These are phyloP conservation scores for Macrotrachela quadricornifera DNA, from an alignment of 1,140 invertebrate species.

Conservation along the genomic window DNA sequence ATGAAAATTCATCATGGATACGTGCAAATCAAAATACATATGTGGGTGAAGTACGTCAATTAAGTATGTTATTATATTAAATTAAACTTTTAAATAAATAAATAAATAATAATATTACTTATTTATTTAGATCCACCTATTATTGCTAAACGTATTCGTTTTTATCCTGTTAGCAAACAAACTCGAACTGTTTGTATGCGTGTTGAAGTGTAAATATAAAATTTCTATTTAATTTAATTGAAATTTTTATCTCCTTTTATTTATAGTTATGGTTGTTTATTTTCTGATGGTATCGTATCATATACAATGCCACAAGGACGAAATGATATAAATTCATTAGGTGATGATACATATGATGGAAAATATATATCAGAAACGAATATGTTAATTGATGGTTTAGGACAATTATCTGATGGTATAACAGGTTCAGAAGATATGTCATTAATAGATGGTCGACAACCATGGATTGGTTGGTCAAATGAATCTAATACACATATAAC, in stretches of 20 bases:
- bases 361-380: slow-evolving; percentile 17
- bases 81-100: no score
- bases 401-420: slow-evolving; percentile 62
- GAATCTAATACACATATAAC: slow-evolving; percentile 32
- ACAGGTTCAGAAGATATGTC: slow-evolving; percentile 8
- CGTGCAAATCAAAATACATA: slow-evolving; percentile 22
- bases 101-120: no score
- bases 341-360: slow-evolving; percentile 20
- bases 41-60: slow-evolving; percentile 12
- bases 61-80: no score
- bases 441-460: slow-evolving; percentile 19
- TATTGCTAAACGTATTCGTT: slow-evolving; percentile 21
- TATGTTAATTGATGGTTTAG: slow-evolving; percentile 48
- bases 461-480: slow-evolving; percentile 78
- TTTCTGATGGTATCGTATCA: slow-evolving; percentile 50
- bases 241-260: background rate
- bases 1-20: slow-evolving; percentile 2
- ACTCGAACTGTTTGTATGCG: slow-evolving; percentile 22
- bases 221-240: background rate
- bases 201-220: slow-evolving; percentile 25
- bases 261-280: slow-evolving; percentile 13
- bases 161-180: slow-evolving; percentile 20
- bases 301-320: slow-evolving; percentile 64
- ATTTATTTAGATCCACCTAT: slow-evolving; percentile 27
- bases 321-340: slow-evolving; percentile 14